Evolutionary conservation across 1,140 invertebrate species (phyloP), one percentile per base, ranked within the genome.

Genomic region (Sitodiplosis mosellana): DNA sequence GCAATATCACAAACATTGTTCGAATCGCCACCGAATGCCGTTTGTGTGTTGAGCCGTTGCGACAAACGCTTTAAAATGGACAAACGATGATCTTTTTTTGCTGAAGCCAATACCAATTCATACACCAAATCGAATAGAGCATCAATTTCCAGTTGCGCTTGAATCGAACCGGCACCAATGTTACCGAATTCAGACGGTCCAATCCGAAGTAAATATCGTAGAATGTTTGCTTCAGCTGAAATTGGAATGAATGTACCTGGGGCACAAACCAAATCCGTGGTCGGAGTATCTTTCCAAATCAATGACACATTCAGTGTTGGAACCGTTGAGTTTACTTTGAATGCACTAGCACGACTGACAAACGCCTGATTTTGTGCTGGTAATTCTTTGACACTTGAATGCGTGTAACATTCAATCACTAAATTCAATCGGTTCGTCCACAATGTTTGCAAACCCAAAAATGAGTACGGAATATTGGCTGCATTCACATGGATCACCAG

Each of bases 271-370:
- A 45, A 33, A 33, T 45, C 15, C 6, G 44, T 45, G 5, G 44
- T 45, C 8, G 27, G 22, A 27, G 34, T 33, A 33, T 33, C 27
- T 33, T 45, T 45, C 44, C 44, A 45, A 18, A 45, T 45, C 2
- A 45, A 33, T 33, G 33, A 18, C n/a, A 45, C 20, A 33, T 45
- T 45, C 2, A 45, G n/a, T 6, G 27, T 45, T 45, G 44, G 44
- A 8, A 33, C n/a, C 6, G 14, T 40, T 15, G 27, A 18, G 22
- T 33, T 20, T 33, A 18, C 44, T 33, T 33, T 17, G 15, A 17
- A n/a, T 15, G 6, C 14, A 17, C 22, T 8, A 8, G 33, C 21
- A 8, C 34, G 27, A 1, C 33, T 17, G 15, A 33, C 18, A 34
- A 45, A 45, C 14, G 27, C 44, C 15, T 18, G 27, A 33, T 22